Conservation (phyloP, 1,140 invertebrate genomes). For the Drosophila rufa region DNA sequence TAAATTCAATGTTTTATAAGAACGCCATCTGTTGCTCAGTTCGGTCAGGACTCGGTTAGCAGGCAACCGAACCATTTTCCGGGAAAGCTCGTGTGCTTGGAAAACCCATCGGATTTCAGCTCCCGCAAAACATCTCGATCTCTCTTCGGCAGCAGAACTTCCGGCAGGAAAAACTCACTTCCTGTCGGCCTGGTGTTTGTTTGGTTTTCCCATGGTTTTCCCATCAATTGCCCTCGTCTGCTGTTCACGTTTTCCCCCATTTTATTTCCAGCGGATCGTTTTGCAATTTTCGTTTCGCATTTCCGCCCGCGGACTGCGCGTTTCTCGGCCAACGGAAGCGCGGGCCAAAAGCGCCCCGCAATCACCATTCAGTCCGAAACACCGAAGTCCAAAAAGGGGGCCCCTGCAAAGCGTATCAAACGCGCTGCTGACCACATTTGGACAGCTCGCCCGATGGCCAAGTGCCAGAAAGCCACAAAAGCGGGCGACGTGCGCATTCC, state of each 20-base stretch:
- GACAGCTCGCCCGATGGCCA: constrained; percentile 28
- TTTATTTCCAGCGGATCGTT: background rate
- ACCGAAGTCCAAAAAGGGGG: constrained; percentile 21
- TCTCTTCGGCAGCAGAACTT: background rate
- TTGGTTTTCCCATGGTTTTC: constrained; percentile 26
- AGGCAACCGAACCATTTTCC: no score
- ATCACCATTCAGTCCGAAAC: constrained; percentile 17
- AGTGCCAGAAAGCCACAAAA: constrained; percentile 43
- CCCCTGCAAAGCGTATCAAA: constrained; percentile 51
- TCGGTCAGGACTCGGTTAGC: no score
- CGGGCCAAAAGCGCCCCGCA: constrained; percentile 39
- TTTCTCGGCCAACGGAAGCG: constrained; percentile 48
- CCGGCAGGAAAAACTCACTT: constrained; percentile 22
- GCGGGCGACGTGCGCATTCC: constrained; percentile 47
- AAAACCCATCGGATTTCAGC: no score
- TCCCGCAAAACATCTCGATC: no score
- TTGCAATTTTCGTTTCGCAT: constrained; percentile 38
- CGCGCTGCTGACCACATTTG: constrained; percentile 51
- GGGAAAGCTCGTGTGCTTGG: no score
- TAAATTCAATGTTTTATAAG: no score
- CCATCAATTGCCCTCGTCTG: constrained; percentile 3
- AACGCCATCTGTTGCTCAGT: no score
- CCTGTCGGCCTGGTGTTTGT: constrained; percentile 22
- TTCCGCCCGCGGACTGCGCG: constrained; percentile 8
- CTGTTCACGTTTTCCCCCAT: background rate